A percentile compares a stretch with the other conserved stretches of the same genome.
Evolutionary conservation across 2,888 invertebrate genomes (phyloP).

Genomic region (Stegophylla sp.): DNA sequence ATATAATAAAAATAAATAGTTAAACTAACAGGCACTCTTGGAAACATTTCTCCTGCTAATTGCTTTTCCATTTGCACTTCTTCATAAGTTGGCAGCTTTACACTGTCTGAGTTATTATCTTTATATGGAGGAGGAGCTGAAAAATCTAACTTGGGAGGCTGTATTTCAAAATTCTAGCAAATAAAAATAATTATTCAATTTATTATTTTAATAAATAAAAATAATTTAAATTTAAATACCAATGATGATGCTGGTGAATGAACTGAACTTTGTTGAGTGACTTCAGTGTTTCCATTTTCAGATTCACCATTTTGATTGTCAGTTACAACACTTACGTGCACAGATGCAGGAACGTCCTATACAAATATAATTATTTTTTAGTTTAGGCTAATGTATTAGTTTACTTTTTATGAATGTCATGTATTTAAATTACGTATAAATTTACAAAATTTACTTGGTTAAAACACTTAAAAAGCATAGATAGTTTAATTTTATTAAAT

Average conservation of each 20-base stretch:
- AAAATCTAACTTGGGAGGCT: slow-evolving; percentile 83
- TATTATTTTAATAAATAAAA: background rate
- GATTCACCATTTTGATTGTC: slow-evolving; percentile 11
- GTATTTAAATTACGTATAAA: too few species aligned
- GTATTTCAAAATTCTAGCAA: slow-evolving; percentile 69
- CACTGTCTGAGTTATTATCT: slow-evolving; percentile 70
- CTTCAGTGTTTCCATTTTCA: slow-evolving; percentile 36
- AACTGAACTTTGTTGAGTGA: slow-evolving; percentile 11
- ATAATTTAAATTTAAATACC: slow-evolving; percentile 2
- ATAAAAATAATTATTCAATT: slow-evolving; percentile 5
- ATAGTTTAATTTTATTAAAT: too few species aligned
- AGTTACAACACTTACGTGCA: slow-evolving; percentile 10
- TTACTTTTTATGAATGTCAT: background rate
- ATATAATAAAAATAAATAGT: slow-evolving; percentile 61
- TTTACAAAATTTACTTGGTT: too few species aligned
- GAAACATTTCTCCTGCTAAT: slow-evolving; percentile 74
- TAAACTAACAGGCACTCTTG: slow-evolving; percentile 60
- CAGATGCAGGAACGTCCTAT: slow-evolving; percentile 50
- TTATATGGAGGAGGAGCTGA: slow-evolving; percentile 89
- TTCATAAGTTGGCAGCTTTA: slow-evolving; percentile 86
- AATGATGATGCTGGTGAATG: slow-evolving; percentile 7
- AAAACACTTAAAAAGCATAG: too few species aligned
- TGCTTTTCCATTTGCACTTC: slow-evolving; percentile 88
- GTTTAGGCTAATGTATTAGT: too few species aligned
- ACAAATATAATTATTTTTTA: background rate